Conservation (phyloP, 2,888 invertebrate species). For the Hofmannophila pseudospretella region DNA sequence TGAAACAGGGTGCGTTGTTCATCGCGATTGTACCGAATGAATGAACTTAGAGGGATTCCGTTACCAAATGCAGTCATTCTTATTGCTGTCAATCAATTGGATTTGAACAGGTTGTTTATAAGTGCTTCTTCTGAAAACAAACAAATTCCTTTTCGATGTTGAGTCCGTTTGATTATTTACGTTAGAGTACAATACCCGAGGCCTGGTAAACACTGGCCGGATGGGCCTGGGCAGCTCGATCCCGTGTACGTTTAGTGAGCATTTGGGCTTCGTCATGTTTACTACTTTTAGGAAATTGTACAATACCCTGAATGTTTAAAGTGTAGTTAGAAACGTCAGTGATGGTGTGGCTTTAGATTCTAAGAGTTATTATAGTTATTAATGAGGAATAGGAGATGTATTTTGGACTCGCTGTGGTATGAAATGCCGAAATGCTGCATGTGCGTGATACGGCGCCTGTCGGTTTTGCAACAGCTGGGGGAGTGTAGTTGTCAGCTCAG, state of each 20-base stretch:
- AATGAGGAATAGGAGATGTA: slow-evolving; percentile 2
- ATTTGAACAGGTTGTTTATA: slow-evolving; percentile 28
- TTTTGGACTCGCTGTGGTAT: slow-evolving; percentile 7
- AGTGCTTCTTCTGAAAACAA: slow-evolving; percentile 47
- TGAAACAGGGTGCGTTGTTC: not conserved
- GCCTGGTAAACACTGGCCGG: slow-evolving; percentile 59
- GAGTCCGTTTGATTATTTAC: slow-evolving; percentile 52
- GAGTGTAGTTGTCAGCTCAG: slow-evolving; percentile 27
- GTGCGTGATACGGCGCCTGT: slow-evolving; percentile 29
- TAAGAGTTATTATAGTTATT: slow-evolving; percentile 17
- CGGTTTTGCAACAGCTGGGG: slow-evolving; percentile 29
- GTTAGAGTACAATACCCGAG: slow-evolving; percentile 41
- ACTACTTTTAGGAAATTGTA: slow-evolving; percentile 6
- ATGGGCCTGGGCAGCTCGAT: slow-evolving; percentile 29
- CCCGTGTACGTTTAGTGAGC: slow-evolving; percentile 16
- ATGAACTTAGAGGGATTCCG: not conserved
- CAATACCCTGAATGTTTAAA: not conserved
- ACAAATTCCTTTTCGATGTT: slow-evolving; percentile 56
- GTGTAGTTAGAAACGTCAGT: not conserved
- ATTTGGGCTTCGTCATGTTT: slow-evolving; percentile 5
- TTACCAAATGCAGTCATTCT: slow-evolving; percentile 20
- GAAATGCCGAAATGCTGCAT: slow-evolving; percentile 31
- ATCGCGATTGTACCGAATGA: not conserved
- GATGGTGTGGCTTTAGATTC: not conserved
- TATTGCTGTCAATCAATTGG: slow-evolving; percentile 11